Percentiles rank a stretch among this genome's conserved stretches.
These are phyloP conservation scores for Hydriomena furcata DNA, from an alignment of 2,888 invertebrate species.

Conservation along the genomic window DNA sequence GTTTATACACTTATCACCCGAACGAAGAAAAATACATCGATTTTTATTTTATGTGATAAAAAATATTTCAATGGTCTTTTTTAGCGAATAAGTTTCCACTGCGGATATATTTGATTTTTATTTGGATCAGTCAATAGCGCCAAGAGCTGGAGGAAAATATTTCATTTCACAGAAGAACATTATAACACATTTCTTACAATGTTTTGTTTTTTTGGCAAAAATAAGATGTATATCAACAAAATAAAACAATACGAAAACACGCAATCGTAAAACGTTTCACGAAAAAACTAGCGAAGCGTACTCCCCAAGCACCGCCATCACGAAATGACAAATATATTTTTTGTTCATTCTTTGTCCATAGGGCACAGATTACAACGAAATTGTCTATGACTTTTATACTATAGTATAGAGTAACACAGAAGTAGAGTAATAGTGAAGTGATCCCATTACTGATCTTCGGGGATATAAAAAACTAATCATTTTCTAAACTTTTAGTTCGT, in stretches of 20 bases:
- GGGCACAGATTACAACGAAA: no score
- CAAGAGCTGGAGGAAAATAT: slow-evolving; percentile 50
- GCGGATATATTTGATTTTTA: slow-evolving; percentile 59
- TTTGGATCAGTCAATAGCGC: slow-evolving; percentile 66
- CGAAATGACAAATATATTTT: slow-evolving; percentile 46
- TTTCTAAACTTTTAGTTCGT: no score
- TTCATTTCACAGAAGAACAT: slow-evolving; percentile 50
- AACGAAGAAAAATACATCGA: slow-evolving; percentile 26
- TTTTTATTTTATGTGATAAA: slow-evolving; percentile 13
- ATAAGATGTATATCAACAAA: slow-evolving; percentile 33
- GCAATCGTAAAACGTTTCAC: slow-evolving; percentile 55
- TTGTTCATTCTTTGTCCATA: no score
- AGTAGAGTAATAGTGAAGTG: no score
- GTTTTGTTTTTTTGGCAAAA: slow-evolving; percentile 24
- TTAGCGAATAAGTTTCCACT: slow-evolving; percentile 61
- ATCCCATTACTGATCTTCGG: no score
- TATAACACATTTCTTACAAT: slow-evolving; percentile 36
- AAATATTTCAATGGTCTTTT: slow-evolving; percentile 23
- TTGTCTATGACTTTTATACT: no score
- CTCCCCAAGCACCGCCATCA: slow-evolving; percentile 78
- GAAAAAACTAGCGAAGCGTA: slow-evolving; percentile 64
- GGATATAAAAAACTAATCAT: no score
- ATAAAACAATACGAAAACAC: slow-evolving; percentile 53
- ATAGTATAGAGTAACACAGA: no score
- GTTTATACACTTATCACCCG: slow-evolving; percentile 45